A percentile compares a stretch with the other conserved stretches of the same genome.
These are phyloP conservation scores for Phymorhynchus buccinoides DNA, from an alignment of 1,140 invertebrate species.

Conservation along the genomic window DNA sequence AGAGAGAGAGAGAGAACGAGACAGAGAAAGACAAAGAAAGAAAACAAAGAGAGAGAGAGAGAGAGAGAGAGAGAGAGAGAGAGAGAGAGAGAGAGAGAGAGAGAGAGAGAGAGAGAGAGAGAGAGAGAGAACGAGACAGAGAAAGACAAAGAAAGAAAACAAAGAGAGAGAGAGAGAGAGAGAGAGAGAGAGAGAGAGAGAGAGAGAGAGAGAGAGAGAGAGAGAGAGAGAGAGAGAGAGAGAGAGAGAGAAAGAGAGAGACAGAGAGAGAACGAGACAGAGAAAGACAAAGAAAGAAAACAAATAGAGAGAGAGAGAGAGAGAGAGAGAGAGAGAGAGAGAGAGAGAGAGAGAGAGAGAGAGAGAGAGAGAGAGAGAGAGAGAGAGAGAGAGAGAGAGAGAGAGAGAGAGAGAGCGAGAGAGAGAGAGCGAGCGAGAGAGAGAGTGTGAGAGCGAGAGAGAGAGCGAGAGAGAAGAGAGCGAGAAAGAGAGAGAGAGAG, in stretches of 20 bases:
- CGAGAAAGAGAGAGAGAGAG: not conserved
- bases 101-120: no score
- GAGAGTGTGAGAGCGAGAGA: not conserved
- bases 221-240: not conserved
- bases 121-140: no score
- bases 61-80: not conserved
- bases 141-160: no score
- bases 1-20: not conserved
- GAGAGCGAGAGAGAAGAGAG: not conserved
- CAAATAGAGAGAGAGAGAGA: not conserved
- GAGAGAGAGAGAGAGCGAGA: not conserved
- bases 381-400: not conserved
- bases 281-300: not conserved
- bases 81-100: not conserved
- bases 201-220: not conserved
- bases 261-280: not conserved
- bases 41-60: no score
- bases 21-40: no score
- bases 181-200: not conserved
- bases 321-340: not conserved
- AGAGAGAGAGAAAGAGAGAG: not conserved
- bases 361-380: not conserved
- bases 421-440: not conserved
- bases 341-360: not conserved
- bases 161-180: not conserved